phyloP scores from a whole-genome alignment of 2,113 vertebrate species.

The Parus major region DNA sequence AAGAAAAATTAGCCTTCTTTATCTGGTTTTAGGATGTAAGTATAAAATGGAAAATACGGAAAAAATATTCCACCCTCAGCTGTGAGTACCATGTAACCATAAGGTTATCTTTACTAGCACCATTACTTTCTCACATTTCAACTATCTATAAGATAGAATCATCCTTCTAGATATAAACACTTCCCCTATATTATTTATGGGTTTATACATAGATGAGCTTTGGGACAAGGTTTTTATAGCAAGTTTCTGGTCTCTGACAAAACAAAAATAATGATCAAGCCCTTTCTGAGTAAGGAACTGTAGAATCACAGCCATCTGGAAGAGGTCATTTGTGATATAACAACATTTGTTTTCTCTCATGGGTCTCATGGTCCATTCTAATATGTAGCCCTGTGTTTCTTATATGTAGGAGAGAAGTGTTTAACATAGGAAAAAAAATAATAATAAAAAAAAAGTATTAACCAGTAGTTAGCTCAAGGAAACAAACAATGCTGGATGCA shows the following conservation, averaged over 20 bases:
- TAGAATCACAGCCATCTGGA: neutral
- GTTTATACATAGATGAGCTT: neutral
- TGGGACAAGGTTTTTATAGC: neutral
- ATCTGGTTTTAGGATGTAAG: neutral
- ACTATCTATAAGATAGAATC: neutral
- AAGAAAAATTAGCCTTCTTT: neutral
- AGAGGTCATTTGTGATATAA: neutral
- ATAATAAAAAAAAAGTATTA: neutral
- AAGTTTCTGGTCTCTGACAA: neutral
- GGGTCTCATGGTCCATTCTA: neutral
- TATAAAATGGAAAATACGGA: neutral
- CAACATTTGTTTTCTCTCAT: neutral
- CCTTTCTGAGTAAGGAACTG: neutral
- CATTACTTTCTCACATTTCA: neutral
- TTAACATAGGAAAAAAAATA: neutral
- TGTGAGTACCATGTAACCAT: neutral
- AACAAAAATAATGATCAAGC: neutral
- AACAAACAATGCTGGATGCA: neutral
- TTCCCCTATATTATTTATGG: neutral
- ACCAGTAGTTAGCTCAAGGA: neutral
- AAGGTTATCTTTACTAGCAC: neutral
- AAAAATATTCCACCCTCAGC: neutral
- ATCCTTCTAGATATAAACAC: neutral
- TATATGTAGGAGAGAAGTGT: neutral
- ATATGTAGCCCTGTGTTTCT: neutral